Conservation (phyloP, 2,888 invertebrate species). For the Scaptomyza parva region DNA sequence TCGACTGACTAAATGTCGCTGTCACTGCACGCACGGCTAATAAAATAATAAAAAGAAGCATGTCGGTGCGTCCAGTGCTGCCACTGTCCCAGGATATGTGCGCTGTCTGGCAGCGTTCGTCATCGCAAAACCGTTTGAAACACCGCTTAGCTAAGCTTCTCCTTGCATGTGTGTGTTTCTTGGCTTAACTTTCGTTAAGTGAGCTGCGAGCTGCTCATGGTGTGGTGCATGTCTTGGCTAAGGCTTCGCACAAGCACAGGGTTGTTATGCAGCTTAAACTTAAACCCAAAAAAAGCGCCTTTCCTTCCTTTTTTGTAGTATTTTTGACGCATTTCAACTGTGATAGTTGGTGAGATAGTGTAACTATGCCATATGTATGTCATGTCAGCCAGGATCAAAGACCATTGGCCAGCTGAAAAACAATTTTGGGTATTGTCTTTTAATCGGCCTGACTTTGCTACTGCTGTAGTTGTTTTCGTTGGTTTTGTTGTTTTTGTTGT, state of each 20-base stretch:
- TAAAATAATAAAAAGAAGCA: constrained; percentile 13
- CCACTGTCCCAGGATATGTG: constrained; percentile 43
- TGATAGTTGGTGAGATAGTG: background rate
- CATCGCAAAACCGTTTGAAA: background rate
- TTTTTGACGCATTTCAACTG: background rate
- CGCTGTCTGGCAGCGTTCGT: constrained; percentile 24
- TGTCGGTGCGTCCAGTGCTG: constrained; percentile 32
- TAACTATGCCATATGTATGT: background rate
- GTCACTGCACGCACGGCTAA: constrained; percentile 38
- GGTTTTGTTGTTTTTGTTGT: too few relatives aligned
- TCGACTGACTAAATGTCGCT: constrained; percentile 46
- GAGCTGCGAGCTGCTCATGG: background rate
- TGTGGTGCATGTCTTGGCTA: background rate
- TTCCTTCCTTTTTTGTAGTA: too few relatives aligned
- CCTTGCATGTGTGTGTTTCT: background rate
- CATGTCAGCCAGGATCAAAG: background rate
- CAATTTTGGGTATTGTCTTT: background rate
- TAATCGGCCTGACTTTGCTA: background rate
- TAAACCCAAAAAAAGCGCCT: background rate
- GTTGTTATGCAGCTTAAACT: constrained; percentile 22
- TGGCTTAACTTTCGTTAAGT: constrained; percentile 12
- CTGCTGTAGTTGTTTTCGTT: too few relatives aligned
- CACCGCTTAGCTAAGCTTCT: constrained; percentile 9
- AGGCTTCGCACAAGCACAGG: constrained; percentile 14
- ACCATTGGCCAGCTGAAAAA: constrained; percentile 13